Evolutionary conservation across 2,113 vertebrate species (phyloP), one percentile per base, ranked within the genome.

Genomic region (Syngnathus floridae): DNA sequence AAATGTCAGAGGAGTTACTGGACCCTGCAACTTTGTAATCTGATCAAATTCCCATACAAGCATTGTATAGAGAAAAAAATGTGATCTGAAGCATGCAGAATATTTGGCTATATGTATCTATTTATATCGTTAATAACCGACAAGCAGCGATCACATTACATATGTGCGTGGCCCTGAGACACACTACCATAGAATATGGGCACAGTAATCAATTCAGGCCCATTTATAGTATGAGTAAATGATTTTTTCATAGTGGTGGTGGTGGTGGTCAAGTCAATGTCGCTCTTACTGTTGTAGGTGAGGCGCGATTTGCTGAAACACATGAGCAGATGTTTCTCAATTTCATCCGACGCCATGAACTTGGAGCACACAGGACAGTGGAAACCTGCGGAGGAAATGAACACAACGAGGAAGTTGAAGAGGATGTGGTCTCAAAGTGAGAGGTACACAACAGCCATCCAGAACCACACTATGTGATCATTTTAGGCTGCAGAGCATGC

Each of bases 341-440:
- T 95, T 90, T 98, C 95, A 19, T 96, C 94, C 14, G 95, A 91
- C 17, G 91, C 90, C 85, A 99, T 92, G 86, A 94, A 97, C 89
- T 95, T 99, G 83, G 95, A 94, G 91, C 97, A 99, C 60, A 97
- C 90, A 16, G 96, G 97, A 86, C 97, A 98, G 88, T 95, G 95
- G 89, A 98, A 97, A 76, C 93, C 96, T 95, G 87, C 40, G 64
- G 59, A 65, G 36, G 58, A 45, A 1, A 63, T 14, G 70, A 71
- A 74, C 73, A 21, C 67, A 35, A 69, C 7, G 12, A 21, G 73
- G 35, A 72, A 68, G 22, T 72, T 51, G 26, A 66, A 75, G 59
- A 64, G 59, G 51, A 69, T 62, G 69, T 40, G 31, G 4, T 46
- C 19, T 63, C n/a, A 45, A 17, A 76, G 43, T 80, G 71, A 69